phyloP scores from a whole-genome alignment of 2,113 vertebrate genomes.

The Vulpes ferrilata region DNA sequence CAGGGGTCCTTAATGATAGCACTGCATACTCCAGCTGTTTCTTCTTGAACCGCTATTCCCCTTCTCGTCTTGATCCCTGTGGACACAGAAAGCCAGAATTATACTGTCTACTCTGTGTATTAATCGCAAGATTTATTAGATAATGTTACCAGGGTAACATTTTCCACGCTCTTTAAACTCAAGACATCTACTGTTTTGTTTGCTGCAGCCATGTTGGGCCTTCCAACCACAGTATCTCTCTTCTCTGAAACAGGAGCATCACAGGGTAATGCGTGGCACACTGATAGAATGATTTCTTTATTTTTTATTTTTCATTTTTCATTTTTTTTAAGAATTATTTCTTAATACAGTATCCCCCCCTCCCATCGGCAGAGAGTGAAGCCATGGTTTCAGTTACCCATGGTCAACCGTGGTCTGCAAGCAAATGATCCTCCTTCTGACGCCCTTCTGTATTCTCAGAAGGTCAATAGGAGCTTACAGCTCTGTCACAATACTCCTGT shows the following conservation, averaged over 20 bases:
- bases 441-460: not conserved
- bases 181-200: not conserved
- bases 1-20: not conserved
- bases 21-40: not conserved
- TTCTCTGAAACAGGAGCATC: not conserved
- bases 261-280: not conserved
- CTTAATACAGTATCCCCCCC: not conserved
- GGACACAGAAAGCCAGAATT: not conserved
- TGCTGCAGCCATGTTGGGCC: not conserved
- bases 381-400: not conserved
- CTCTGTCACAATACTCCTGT: not conserved
- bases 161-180: not conserved
- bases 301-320: too few relatives aligned
- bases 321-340: not conserved
- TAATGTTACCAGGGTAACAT: not conserved
- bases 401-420: not conserved
- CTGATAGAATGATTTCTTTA: not conserved
- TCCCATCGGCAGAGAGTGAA: not conserved
- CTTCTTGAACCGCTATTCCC: not conserved
- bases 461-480: not conserved
- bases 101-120: not conserved
- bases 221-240: not conserved
- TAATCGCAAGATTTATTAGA: not conserved
- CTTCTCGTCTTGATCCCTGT: not conserved
- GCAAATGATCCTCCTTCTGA: not conserved